Base-by-base conservation (phyloP, 2,888 invertebrate species). In the Acronicta alni region DNA sequence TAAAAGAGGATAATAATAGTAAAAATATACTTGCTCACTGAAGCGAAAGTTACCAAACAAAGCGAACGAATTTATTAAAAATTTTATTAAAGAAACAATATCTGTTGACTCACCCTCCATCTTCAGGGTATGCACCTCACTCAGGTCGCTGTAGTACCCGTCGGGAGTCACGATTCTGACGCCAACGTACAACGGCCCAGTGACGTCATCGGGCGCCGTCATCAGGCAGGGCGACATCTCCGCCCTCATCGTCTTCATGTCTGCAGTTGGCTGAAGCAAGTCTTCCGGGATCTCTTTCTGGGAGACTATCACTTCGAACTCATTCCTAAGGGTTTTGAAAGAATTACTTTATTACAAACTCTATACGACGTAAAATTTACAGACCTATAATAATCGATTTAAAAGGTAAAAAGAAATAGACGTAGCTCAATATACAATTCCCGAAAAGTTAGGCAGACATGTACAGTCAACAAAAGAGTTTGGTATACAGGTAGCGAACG, bases 271-370 rank as follows among this genome's bases (percentile, higher is more conserved):
- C n/a, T 90, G 85, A 0, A 93, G 62, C 57, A 94, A 59, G 78
- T 95, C 87, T 53, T 94, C 89, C 0, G 94, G 89, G 4, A 94
- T 91, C 80, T 95, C 95, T 48, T 90, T 89, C 18, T 89, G 84
- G 1, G 95, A 95, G 0, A 97, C 94, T 60, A 97, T 89, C 14
- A 97, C 92, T 85, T 97, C 96, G 82, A 96, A 97, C 61, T 94
- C 85, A 65, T 83, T 77, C 35, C 93, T 93, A 82, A 4, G 61
- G 57, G 8, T 15, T 20, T 26, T 32, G 32, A 32, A 32, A 14
- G 5, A 32, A 26, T 0, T 5, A 30, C 12, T 32, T 14, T 14
- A 14, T n/a, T 32, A 12, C 14, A 32, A 0, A 32, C 14, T 4
- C 2, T 32, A 4, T 2, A 32, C 14, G 5, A 32, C 3, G 12